Conservation (phyloP, 2,888 invertebrate species). For the Coenonympha glycerion region DNA sequence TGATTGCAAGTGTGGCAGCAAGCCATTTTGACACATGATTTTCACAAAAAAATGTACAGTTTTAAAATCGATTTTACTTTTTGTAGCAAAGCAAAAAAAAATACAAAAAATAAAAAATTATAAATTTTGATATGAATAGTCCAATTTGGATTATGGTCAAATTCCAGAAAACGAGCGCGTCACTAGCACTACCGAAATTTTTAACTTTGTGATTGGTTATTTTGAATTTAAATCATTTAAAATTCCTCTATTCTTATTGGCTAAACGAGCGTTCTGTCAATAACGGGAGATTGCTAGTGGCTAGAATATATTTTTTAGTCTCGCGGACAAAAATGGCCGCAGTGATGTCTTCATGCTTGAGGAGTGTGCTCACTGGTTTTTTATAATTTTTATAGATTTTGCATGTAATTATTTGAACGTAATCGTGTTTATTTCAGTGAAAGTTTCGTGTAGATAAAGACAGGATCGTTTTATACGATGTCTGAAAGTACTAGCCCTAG, state of each 20-base stretch:
- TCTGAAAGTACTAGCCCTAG: slow-evolving; percentile 73
- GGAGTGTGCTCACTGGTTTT: slow-evolving; percentile 45
- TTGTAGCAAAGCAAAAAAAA: too few relatives aligned
- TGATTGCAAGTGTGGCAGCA: too few relatives aligned
- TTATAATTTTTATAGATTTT: slow-evolving; percentile 36
- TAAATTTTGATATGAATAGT: too few relatives aligned
- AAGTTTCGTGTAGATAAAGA: slow-evolving; percentile 25
- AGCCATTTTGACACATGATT: too few relatives aligned
- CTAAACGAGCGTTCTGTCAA: slow-evolving; percentile 25
- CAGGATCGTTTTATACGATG: slow-evolving; percentile 40
- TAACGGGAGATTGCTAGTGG: slow-evolving; percentile 39
- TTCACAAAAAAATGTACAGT: too few relatives aligned
- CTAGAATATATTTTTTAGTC: slow-evolving; percentile 37
- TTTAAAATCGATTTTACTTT: too few relatives aligned
- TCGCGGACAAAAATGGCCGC: slow-evolving; percentile 75
- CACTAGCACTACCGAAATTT: background rate
- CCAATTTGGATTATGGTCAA: background rate
- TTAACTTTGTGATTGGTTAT: background rate
- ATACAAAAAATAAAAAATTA: too few relatives aligned
- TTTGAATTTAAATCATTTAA: slow-evolving; percentile 5
- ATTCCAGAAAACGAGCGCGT: background rate
- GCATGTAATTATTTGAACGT: slow-evolving; percentile 34
- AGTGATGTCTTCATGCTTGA: slow-evolving; percentile 53
- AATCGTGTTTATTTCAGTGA: slow-evolving; percentile 29
- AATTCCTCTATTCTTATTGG: slow-evolving; percentile 17